Evolutionary conservation across 2,113 vertebrate genomes (phyloP), one percentile per base, ranked within the genome.

Genomic region (Antechinus stuartii): DNA sequence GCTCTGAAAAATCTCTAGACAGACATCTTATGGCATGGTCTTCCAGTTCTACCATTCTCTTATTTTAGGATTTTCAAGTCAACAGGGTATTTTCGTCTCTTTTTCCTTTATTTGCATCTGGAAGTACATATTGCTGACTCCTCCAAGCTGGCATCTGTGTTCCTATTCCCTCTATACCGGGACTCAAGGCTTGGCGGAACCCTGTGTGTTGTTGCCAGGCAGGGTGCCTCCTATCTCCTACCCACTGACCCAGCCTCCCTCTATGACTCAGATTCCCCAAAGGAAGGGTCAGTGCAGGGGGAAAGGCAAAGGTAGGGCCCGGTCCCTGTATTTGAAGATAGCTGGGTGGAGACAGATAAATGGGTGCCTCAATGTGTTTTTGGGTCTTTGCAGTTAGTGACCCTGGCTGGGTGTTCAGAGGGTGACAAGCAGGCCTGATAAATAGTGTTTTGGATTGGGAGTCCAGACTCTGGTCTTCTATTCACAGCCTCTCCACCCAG

Each of bases 401-500:
- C 93, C 91, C 94, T 93, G 93, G 90, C 89, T 91, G 3, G 47
- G 6, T 35, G 47, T 84, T 68, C 93, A 22, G 46, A 84, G n/a
- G 27, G 30, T 57, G 55, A 54, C 23, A 19, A 24, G 50, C 47
- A 56, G 90, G 55, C 49, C 95, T 95, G 68, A 84, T 22, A 42
- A 84, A 84, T 84, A n/a, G 12, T 22, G 68, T 22, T 8, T 84
- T 42, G 68, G 35, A 19, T 0, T 93, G 84, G 46, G 25, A 91
- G 5, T 92, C 68, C 91, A 35, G 11, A 8, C 23, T 23, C 27
- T 11, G 30, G 25, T 54, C 27, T 35, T 26, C 50, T 52, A 6
- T 3, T 26, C 35, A 8, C 12, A 53, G 52, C 93, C 90, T 27
- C 8, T 1, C 93, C 53, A 91, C 95, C 96, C 95, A 61, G 0